These are phyloP conservation scores for Petaurus breviceps DNA, from an alignment of 2,113 vertebrate species.

Conservation along the genomic window DNA sequence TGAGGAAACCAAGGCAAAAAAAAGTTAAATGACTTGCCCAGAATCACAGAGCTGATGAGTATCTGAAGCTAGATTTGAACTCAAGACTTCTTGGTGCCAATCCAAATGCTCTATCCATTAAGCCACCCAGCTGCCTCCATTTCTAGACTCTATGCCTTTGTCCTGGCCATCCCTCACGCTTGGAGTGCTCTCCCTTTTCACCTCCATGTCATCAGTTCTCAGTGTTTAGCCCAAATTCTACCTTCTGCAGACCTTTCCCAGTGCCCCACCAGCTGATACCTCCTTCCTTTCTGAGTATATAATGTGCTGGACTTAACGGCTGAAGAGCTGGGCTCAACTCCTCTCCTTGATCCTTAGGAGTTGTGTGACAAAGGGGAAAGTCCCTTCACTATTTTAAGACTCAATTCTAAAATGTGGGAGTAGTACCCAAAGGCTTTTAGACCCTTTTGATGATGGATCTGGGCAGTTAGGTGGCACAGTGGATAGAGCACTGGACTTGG, in stretches of 20 bases:
- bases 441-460: no score
- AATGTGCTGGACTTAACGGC: no score
- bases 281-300: neutral
- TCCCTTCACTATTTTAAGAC: no score
- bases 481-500: no score
- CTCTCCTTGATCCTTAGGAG: no score
- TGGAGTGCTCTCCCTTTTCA: neutral
- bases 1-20: neutral
- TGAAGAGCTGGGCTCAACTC: no score
- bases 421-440: no score
- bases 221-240: neutral
- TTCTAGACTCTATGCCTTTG: neutral
- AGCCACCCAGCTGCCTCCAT: neutral
- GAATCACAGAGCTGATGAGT: neutral
- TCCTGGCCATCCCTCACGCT: neutral
- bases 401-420: no score
- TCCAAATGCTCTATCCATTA: neutral
- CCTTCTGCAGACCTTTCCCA: no score
- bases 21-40: neutral
- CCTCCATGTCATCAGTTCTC: neutral
- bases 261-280: no score
- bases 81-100: neutral
- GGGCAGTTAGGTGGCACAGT: no score
- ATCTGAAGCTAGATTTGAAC: neutral
- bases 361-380: no score